These are phyloP conservation scores for Gorsachius goisagi DNA, from an alignment of 2,113 vertebrate genomes.

Conservation along the genomic window DNA sequence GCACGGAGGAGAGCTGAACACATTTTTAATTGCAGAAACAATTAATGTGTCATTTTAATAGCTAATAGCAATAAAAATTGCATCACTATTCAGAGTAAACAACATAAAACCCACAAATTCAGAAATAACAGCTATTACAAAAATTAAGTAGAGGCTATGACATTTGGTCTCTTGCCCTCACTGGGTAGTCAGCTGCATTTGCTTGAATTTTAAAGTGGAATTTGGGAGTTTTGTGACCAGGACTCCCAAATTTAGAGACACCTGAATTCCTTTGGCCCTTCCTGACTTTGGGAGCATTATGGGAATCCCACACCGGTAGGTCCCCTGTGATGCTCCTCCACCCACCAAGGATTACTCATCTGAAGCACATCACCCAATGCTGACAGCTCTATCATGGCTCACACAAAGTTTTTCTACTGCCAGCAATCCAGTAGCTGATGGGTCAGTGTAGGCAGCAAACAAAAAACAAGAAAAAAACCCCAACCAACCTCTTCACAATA, in stretches of 20 bases:
- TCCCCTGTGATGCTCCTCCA: not conserved
- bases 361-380: accelerated
- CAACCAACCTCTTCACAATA: not conserved
- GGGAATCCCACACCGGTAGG: not conserved
- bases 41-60: conserved; percentile 53
- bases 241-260: not conserved
- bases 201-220: not conserved
- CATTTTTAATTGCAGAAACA: conserved; percentile 52
- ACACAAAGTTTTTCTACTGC: not conserved
- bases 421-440: not conserved
- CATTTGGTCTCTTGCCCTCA: not conserved
- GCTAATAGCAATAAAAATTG: conserved; percentile 43
- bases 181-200: not conserved
- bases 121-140: not conserved
- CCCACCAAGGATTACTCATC: not conserved
- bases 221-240: not conserved
- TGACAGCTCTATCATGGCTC: not conserved
- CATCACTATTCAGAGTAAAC: not conserved
- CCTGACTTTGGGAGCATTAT: not conserved
- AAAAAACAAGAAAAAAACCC: not conserved
- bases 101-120: conserved; percentile 6
- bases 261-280: not conserved
- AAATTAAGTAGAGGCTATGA: not conserved
- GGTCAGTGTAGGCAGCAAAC: not conserved
- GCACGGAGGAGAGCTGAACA: not conserved